Conservation (phyloP, 2,888 invertebrate genomes). For the Tanypteryx hageni region DNA sequence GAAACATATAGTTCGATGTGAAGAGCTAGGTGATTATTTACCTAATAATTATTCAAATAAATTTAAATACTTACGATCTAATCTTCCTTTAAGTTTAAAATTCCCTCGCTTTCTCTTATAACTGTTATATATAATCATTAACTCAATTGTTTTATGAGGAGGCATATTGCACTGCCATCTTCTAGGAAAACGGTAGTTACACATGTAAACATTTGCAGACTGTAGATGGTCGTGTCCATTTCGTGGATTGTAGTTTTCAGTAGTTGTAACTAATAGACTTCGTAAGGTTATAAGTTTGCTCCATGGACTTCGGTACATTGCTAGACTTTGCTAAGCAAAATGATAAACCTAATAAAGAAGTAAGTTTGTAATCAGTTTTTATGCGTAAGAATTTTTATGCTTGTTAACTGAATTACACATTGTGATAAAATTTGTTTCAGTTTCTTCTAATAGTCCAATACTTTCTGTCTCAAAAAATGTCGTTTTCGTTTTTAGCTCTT, state of each 20-base stretch:
- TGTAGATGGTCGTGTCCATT: not conserved
- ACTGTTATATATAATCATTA: no score
- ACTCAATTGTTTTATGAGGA: no score
- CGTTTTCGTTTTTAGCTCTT: not conserved
- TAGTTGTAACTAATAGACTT: not conserved
- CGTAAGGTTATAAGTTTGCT: constrained; percentile 68
- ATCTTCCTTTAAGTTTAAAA: no score
- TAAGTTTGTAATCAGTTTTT: constrained; percentile 70
- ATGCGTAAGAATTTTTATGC: constrained; percentile 65
- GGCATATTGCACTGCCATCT: not conserved
- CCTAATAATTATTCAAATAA: no score
- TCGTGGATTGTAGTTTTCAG: not conserved
- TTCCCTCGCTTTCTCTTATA: no score
- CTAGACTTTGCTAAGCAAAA: constrained; percentile 81
- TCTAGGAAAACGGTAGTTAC: not conserved
- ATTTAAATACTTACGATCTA: no score
- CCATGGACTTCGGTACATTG: constrained; percentile 81
- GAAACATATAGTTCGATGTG: no score
- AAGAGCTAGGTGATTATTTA: no score
- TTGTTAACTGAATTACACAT: constrained; percentile 15
- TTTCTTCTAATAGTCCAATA: not conserved
- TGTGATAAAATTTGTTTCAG: constrained; percentile 39
- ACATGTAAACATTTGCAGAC: constrained; percentile 21
- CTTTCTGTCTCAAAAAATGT: not conserved
- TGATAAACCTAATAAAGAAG: constrained; percentile 74